Percentiles rank a stretch among this genome's conserved stretches.
Evolutionary conservation across 2,888 invertebrate species (phyloP).

Genomic region (Ectemnius cavifrons): DNA sequence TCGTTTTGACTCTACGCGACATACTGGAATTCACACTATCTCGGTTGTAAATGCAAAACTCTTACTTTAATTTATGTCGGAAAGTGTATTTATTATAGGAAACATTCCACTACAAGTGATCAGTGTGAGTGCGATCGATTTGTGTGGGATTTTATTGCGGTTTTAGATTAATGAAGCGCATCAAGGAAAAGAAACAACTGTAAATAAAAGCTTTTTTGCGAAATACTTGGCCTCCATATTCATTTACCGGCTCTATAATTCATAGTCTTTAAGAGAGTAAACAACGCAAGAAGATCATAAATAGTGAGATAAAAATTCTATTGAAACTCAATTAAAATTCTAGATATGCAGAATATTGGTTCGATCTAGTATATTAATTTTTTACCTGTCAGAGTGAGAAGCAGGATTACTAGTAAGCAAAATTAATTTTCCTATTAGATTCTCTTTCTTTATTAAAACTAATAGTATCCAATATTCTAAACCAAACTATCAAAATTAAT

Average conservation of each 20-base stretch:
- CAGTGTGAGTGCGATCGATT: conserved; percentile 55
- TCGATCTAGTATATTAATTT: no score
- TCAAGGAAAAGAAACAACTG: conserved; percentile 60
- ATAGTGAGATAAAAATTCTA: no score
- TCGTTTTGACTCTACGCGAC: conserved; percentile 39
- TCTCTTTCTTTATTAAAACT: no score
- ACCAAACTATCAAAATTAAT: no score
- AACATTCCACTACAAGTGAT: conserved; percentile 61
- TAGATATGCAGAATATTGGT: no score
- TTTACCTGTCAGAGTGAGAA: no score
- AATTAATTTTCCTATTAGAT: no score
- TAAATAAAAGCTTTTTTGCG: conserved; percentile 66
- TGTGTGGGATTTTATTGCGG: conserved; percentile 63
- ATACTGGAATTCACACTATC: conserved; percentile 43
- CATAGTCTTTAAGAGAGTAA: no score
- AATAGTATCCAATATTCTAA: no score
- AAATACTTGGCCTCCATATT: conserved; percentile 34
- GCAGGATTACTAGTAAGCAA: no score
- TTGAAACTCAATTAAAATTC: no score
- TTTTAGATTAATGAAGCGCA: conserved; percentile 59
- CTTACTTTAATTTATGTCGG: conserved; percentile 58
- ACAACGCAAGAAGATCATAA: no score
- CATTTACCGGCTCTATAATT: conserved; percentile 18
- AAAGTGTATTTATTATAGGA: conserved; percentile 62
- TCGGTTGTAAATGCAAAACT: conserved; percentile 60